Base-by-base conservation (phyloP, 2,797 vertebrate genomes). In the Falco novaeseelandiae region DNA sequence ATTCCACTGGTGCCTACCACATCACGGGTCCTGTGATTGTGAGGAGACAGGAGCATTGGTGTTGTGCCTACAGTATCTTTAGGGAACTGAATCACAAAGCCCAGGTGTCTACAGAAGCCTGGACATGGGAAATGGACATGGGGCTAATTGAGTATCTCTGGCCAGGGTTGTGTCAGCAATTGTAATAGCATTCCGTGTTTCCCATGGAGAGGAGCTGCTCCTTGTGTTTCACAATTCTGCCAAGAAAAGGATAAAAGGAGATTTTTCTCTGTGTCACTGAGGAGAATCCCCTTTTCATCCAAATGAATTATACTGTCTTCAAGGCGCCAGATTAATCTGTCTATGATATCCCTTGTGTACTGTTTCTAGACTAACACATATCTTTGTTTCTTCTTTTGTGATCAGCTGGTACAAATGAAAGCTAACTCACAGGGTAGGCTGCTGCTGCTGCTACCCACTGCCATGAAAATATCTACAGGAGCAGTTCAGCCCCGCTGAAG, bases 261-360 rank as follows among this genome's bases (percentile, higher is more conserved):
- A 85, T 93, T 93, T 94, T 94, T 88, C 87, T 80, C 32, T 55
- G 18, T 91, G 76, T 80, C 66, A 9, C 80, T 66, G 83, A 85
- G 72, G 89, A 94, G 76, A 95, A 90, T 92, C 83, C 83, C n/a
- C 83, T 78, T 96, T 81, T 91, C 93, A 86, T 93, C 80, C 91
- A 86, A 93, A 95, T 93, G 87, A 95, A 94, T 93, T 92, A 87
- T 67, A 26, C 89, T 94, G 95, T 93, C 95, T 94, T 82, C 25
- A 74, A 92, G 94, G 84, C 25, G 51, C 84, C 95, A 93, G 89
- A 96, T 97, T 93, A 93, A 94, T 95, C 94, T 93, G 93, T 87
- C 95, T 95, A 20, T 83, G 79, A 57, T 81, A 85, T 83, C 87
- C 71, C 89, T 74, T 10, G 46, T 84, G 93, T 77, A 26, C 78